Base-by-base conservation (phyloP, 2,113 vertebrate species). In the Cichladusa arquata region DNA sequence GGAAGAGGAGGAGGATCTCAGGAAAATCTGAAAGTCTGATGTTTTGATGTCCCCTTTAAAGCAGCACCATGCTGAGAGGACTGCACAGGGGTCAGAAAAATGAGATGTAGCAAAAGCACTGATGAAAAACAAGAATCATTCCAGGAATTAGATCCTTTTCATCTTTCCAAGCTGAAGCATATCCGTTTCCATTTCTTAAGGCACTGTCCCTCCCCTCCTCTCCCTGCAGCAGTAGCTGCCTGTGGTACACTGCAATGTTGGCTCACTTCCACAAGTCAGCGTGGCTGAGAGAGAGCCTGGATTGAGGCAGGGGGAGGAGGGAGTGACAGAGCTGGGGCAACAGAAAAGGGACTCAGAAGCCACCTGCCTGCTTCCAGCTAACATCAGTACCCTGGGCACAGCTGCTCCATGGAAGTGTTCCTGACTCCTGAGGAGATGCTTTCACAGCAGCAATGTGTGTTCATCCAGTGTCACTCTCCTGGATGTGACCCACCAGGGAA, bases 251-350 rank as follows among this genome's bases (percentile, higher is more conserved):
- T 92, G 91, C 91, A 93, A 73, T 1, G 4, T 2, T 89, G 96
- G 94, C 94, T 92, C 89, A 29, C 40, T 95, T 95, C 96, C 96
- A 96, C 54, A 69, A 87, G 93, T 48, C 91, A 81, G 78, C 1
- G 1, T 54, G 78, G 45, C 81, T 87, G 77, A 56, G 48, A 56
- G 38, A 92, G 51, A 69, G 38, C 36, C 69, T 71, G 56, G 56
- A 40, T 51, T 57, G 42, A 58, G 33, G 62, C 38, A 78, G 26
- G 60, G 44, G 38, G 82, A 74, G 65, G 47, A 83, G 31, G 71
- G 56, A 70, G 22, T 22, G 22, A 76, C 65, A 88, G 78, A 69
- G 60, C 51, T 64, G 60, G 56, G 22, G 33, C 51, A 88, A 64
- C 1, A 19, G 40, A 71, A 58, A 71, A 70, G 40, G 25, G 70